phyloP scores from a whole-genome alignment of 2,113 vertebrate genomes.

The Spea bombifrons region DNA sequence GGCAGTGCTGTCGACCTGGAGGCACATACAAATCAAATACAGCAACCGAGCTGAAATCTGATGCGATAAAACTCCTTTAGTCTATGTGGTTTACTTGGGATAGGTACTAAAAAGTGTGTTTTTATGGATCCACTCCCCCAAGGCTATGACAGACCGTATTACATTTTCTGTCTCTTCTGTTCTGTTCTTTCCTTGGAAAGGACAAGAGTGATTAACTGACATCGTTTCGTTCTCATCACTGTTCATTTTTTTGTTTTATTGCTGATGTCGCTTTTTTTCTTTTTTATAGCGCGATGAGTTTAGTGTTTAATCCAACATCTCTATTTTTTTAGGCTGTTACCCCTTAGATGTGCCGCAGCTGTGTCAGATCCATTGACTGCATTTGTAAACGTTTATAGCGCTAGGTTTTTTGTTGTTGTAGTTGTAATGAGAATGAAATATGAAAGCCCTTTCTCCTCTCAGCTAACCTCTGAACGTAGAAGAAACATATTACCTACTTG shows the following conservation, averaged over 20 bases:
- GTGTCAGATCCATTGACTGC: slow-evolving; percentile 1
- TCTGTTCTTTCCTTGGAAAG: not conserved
- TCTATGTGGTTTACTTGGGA: too few relatives aligned
- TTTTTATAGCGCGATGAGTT: not conserved
- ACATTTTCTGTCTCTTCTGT: not conserved
- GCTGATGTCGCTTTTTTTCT: not conserved
- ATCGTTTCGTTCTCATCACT: not conserved
- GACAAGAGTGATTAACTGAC: not conserved
- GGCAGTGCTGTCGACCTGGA: too few relatives aligned
- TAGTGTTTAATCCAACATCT: slow-evolving; percentile 10
- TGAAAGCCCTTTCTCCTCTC: not conserved
- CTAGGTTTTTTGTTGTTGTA: not conserved
- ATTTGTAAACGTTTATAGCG: slow-evolving; percentile 16
- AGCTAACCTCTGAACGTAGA: slow-evolving; percentile 17
- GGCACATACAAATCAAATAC: too few relatives aligned
- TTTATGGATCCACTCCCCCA: too few relatives aligned
- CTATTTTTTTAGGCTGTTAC: slow-evolving; percentile 20
- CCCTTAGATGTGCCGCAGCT: not conserved
- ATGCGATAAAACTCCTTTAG: too few relatives aligned
- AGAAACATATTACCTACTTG: slow-evolving; percentile 12
- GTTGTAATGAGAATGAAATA: slow-evolving; percentile 29
- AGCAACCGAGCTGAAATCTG: too few relatives aligned
- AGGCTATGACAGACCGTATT: too few relatives aligned
- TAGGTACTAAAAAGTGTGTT: too few relatives aligned
- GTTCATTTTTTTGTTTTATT: slow-evolving; percentile 16